These are phyloP conservation scores for Tribolium madens DNA, from an alignment of 1,140 invertebrate genomes.

Conservation along the genomic window DNA sequence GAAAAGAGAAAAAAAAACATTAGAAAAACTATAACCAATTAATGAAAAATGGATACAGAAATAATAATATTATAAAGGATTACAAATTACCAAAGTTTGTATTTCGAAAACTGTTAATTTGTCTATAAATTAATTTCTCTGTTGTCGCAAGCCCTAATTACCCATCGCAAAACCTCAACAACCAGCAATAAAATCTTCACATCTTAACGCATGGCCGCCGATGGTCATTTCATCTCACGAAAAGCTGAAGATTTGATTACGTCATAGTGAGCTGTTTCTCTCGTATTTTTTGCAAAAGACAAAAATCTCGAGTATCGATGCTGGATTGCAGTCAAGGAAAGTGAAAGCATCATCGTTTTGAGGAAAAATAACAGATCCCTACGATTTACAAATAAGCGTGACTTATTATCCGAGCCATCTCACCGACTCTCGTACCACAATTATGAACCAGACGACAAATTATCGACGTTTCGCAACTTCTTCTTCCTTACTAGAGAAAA, in stretches of 20 bases:
- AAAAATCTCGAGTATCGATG: constrained; percentile 8
- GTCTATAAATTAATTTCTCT: too few species aligned
- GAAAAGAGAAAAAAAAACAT: too few species aligned
- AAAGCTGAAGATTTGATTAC: constrained; percentile 2
- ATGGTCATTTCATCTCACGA: neutral
- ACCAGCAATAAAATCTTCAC: neutral
- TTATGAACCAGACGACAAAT: constrained; percentile 10
- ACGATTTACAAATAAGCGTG: constrained; percentile 31
- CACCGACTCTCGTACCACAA: neutral
- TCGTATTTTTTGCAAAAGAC: neutral
- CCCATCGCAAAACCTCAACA: too few species aligned
- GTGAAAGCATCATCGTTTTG: constrained; percentile 26
- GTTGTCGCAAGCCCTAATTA: too few species aligned
- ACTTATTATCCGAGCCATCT: constrained; percentile 35
- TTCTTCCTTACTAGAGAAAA: neutral
- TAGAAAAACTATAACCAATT: too few species aligned
- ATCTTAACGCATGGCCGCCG: neutral
- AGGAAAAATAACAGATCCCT: constrained; percentile 22
- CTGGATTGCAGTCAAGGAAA: constrained; percentile 34
- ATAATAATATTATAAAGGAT: too few species aligned
- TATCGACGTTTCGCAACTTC: constrained; percentile 8
- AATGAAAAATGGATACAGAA: too few species aligned
- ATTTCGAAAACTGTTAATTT: too few species aligned
- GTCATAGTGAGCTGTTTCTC: neutral
- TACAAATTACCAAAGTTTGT: too few species aligned